Percentiles rank a stretch among this genome's conserved stretches.
Evolutionary conservation across 92 coral and sea anemone species (phyloP).

Genomic region (Diadumene lineata): DNA sequence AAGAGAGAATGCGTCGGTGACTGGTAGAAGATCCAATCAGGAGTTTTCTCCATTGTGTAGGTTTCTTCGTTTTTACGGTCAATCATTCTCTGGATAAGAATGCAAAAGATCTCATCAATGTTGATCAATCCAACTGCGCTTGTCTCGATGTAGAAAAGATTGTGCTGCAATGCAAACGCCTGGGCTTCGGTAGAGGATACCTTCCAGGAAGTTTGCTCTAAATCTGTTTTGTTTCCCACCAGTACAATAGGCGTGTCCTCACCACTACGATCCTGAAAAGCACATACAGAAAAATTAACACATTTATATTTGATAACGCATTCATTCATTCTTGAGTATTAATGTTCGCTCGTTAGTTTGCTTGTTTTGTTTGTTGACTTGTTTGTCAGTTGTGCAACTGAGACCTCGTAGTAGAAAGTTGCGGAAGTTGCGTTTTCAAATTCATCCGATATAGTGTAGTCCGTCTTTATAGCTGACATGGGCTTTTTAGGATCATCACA

Average conservation of each 20-base stretch:
- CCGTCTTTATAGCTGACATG: too few relatives aligned
- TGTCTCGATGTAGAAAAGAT: constrained; percentile 67
- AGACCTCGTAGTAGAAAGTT: too few relatives aligned
- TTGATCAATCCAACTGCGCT: constrained; percentile 63
- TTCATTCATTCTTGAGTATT: too few relatives aligned
- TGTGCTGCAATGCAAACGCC: constrained; percentile 26
- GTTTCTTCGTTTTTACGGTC: constrained; percentile 12
- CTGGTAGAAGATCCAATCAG: constrained; percentile 6
- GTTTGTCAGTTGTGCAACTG: too few relatives aligned
- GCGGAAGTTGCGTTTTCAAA: too few relatives aligned
- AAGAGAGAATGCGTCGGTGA: neutral
- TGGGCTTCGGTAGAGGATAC: constrained; percentile 43
- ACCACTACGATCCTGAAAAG: constrained; percentile 26
- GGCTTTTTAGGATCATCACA: too few relatives aligned
- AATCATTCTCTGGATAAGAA: constrained; percentile 51
- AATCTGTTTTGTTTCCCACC: constrained; percentile 84
- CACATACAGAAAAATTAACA: neutral
- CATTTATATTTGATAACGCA: neutral
- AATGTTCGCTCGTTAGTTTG: too few relatives aligned
- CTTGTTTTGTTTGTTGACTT: too few relatives aligned
- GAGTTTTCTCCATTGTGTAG: neutral
- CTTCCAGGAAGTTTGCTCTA: constrained; percentile 23
- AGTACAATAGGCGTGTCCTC: constrained; percentile 49
- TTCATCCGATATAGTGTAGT: too few relatives aligned
- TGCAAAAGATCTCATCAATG: constrained; percentile 70